These are phyloP conservation scores for Lemur catta DNA, from an alignment of 2,797 vertebrate species.

Conservation along the genomic window DNA sequence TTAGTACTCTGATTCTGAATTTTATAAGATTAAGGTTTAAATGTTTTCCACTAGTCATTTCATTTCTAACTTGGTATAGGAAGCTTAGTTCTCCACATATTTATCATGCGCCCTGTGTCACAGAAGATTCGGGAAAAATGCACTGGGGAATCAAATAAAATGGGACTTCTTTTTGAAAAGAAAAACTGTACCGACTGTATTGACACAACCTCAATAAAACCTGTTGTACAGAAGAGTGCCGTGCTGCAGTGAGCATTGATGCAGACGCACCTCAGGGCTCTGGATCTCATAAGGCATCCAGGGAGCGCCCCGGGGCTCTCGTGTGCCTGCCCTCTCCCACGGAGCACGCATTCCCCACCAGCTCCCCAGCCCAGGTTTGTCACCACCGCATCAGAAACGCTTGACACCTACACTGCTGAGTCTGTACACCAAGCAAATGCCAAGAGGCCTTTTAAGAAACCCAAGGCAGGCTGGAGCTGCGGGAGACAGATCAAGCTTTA, in stretches of 20 bases:
- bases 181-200: conserved; percentile 95
- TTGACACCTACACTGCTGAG: neutral
- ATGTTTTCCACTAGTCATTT: conserved; percentile 80
- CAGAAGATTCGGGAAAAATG: conserved; percentile 92
- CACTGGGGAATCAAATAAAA: conserved; percentile 90
- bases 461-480: neutral
- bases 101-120: conserved; percentile 92
- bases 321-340: neutral
- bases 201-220: conserved; percentile 95
- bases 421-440: neutral
- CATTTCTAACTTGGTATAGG: conserved; percentile 91
- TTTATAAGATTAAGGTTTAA: conserved; percentile 71
- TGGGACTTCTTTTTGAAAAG: conserved; percentile 91
- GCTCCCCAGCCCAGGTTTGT: neutral
- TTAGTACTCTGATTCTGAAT: conserved; percentile 81
- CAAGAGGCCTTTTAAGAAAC: neutral
- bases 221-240: conserved; percentile 83
- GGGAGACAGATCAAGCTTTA: neutral
- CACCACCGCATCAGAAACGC: neutral
- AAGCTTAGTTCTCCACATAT: conserved; percentile 89
- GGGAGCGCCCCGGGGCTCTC: neutral
- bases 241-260: neutral
- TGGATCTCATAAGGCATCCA: neutral
- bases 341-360: neutral
- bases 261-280: neutral